Base-by-base conservation (phyloP, 2,888 invertebrate species). In the Meiosimyza decipiens region DNA sequence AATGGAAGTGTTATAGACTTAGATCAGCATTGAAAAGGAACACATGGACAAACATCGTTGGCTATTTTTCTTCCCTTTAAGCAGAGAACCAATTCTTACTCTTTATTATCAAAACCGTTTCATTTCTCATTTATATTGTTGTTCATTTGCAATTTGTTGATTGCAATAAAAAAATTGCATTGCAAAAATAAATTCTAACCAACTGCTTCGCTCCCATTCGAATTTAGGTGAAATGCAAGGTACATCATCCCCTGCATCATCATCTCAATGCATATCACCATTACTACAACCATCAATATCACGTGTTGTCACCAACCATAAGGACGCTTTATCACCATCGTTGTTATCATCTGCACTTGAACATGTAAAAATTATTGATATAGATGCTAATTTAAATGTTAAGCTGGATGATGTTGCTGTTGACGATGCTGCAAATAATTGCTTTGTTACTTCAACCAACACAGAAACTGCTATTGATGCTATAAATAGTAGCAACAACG, bases 201-300 rank as follows among this genome's bases (percentile, higher is more conserved):
- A 22, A 51, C 7, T 51, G 52, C 51, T 55, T 75, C 78, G 77
- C 75, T 79, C 71, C 73, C 71, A 79, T 77, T 79, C 78, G 78
- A 80, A 79, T 82, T 82, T 81, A 82, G 82, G 80, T 82, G 82
- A 83, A 81, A 79, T 79, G 76, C 79, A 81, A 82, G 80, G 79
- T 81, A 81, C 69, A 63, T 22, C 74, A 70, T 72, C 71, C 22
- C 33, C 51, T 16, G 52, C 51, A 57, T 22, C 18, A 49, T 40
- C 66, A 65, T 66, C 66, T 16, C 66, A 59, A 70, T 71, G 65
- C 59, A 72, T 73, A 68, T 71, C 74, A 69, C 40, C 71, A 71
- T 50, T 63, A 62, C 63, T 50, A 50, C 18, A 40, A 51, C 6
- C 69, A 51, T 60, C 16, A 12, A 49, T 51, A 16, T n/a, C 49